These are phyloP conservation scores for Lycaon pictus DNA, from an alignment of 2,113 vertebrate species.

Conservation along the genomic window DNA sequence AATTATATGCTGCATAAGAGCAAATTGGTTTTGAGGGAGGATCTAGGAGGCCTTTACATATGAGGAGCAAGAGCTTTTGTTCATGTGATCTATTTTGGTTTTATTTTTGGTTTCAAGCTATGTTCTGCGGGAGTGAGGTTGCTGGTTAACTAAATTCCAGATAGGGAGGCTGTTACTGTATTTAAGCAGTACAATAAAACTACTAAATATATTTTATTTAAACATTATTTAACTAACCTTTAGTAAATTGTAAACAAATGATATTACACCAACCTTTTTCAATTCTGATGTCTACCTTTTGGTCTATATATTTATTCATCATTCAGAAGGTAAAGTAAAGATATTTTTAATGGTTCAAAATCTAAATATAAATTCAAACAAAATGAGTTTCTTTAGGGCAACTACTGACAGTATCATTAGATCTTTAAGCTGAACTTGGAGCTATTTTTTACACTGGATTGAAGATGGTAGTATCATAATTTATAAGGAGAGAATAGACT, in stretches of 20 bases:
- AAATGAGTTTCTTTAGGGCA: neutral
- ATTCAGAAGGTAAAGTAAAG: neutral
- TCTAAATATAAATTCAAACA: conserved; percentile 45
- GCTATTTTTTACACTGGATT: neutral
- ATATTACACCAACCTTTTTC: neutral
- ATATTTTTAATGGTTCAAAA: neutral
- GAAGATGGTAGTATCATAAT: neutral
- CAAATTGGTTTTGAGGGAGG: neutral
- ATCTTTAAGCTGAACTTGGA: neutral
- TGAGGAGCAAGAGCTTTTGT: neutral
- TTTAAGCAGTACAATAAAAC: neutral
- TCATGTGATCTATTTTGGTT: neutral
- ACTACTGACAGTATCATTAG: neutral
- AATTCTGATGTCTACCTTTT: neutral
- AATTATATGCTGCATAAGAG: neutral
- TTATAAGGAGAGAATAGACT: neutral
- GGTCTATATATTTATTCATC: neutral
- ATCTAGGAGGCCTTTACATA: neutral
- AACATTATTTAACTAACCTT: neutral
- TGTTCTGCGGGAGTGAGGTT: neutral
- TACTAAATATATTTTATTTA: neutral
- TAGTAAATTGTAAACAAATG: conserved; percentile 1
- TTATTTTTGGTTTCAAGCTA: neutral
- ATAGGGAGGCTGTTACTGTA: neutral
- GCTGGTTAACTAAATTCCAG: neutral